Base-by-base conservation (phyloP, 2,797 vertebrate species). In the Sphenodon punctatus region DNA sequence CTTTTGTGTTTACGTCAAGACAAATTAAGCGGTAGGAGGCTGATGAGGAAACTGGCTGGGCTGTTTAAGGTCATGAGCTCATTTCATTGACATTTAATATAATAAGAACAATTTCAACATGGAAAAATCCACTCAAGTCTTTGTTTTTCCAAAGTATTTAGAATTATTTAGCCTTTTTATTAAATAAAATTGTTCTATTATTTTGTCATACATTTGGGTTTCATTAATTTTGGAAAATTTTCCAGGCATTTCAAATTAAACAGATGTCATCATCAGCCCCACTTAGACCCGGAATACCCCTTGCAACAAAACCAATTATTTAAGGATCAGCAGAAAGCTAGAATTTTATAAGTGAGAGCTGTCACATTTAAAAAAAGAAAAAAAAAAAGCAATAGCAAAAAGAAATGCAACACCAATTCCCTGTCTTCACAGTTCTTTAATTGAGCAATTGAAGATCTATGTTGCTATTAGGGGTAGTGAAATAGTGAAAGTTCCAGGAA, bases 181-280 rank as follows among this genome's bases (percentile, higher is more conserved):
- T 82, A 95, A 94, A 95, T 92, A 93, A 94, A 93, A 94, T 93
- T 85, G 88, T 93, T 89, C 93, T 93, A 85, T 94, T 93, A 81
- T 86, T 93, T 91, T 78, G 82, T 84, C 71, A 42, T 92, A 84
- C 94, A 93, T 94, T 95, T 95, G 94, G 92, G 85, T 93, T 95
- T 94, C 93, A 95, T 95, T 95, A 93, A 91, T 95, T 94, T 91
- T 80, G 81, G 72, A 93, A 88, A 72, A 84, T 93, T 95, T 94
- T 95, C 93, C 91, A 95, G 91, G 90, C 85, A 88, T 89, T 89
- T 93, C 93, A 96, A 95, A 95, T 95, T 95, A 94, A 94, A 94
- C 95, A 95, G 91, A 95, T 95, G 95, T 94, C 94, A 46, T 46
- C n/a, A 94, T 86, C 73, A 19, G 89, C 89, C 84, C 92, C 83